A percentile compares a stretch with the other conserved stretches of the same genome.
These are phyloP conservation scores for Sebastes vulpes DNA, from an alignment of 2,797 vertebrate genomes.

Conservation along the genomic window DNA sequence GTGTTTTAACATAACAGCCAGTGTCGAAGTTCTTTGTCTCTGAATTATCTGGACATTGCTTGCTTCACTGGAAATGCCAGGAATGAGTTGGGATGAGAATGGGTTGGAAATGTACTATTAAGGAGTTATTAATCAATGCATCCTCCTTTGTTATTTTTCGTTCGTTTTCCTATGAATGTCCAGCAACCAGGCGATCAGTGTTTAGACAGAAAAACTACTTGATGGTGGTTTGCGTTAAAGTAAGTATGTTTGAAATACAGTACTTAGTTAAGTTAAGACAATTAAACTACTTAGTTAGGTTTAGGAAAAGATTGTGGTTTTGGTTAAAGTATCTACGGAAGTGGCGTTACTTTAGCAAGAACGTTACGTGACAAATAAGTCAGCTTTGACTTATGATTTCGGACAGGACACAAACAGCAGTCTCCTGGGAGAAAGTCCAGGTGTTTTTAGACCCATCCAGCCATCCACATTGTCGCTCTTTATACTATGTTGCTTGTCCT, in stretches of 20 bases:
- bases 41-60: background rate
- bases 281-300: background rate
- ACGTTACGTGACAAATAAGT: background rate
- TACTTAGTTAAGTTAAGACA: too few species aligned
- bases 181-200: background rate
- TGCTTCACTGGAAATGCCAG: background rate
- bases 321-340: background rate
- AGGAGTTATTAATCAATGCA: background rate
- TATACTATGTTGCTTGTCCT: background rate
- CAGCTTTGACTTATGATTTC: background rate
- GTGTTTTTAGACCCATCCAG: too few species aligned
- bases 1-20: slow-evolving; percentile 10
- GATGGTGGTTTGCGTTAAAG: background rate
- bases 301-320: background rate
- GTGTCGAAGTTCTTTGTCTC: background rate
- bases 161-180: background rate
- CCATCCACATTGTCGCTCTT: background rate
- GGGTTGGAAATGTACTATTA: background rate
- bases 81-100: background rate
- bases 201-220: background rate
- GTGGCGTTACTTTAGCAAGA: background rate
- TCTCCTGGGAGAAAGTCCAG: background rate
- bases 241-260: too few species aligned
- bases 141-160: background rate
- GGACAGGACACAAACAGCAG: background rate